A percentile compares a stretch with the other conserved stretches of the same genome.
Conservation (phyloP, 2,797 vertebrate species). For the Pseudomugil tenellus region DNA sequence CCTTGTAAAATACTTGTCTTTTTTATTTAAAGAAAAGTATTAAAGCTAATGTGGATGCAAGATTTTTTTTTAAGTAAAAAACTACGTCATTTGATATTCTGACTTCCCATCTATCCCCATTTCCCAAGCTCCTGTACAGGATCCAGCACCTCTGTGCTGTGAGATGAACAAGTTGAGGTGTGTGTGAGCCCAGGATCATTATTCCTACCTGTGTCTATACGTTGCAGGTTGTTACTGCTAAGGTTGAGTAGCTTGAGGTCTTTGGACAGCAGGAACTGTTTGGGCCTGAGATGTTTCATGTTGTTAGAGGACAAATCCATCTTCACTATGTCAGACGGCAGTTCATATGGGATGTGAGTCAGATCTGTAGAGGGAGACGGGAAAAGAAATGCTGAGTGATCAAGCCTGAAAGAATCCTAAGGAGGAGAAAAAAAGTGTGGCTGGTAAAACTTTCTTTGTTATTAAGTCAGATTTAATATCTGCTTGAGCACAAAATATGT, state of each 20-base stretch:
- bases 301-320: slow-evolving; percentile 93
- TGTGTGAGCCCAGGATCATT: neutral
- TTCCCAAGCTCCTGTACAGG: neutral
- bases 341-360: slow-evolving; percentile 88
- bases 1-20: neutral
- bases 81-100: neutral
- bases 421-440: neutral
- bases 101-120: neutral
- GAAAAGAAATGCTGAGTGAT: slow-evolving; percentile 33
- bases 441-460: neutral
- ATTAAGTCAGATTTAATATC: neutral
- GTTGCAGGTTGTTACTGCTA: slow-evolving; percentile 89
- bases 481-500: neutral
- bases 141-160: no score
- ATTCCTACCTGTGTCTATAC: slow-evolving; percentile 89
- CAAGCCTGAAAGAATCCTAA: neutral
- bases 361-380: slow-evolving; percentile 81
- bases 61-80: neutral
- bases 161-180: no score
- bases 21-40: neutral
- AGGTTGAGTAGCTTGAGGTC: slow-evolving; percentile 94
- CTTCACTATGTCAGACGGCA: slow-evolving; percentile 90
- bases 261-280: slow-evolving; percentile 90
- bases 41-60: neutral
- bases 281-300: slow-evolving; percentile 90